These are phyloP conservation scores for Pitta sordida DNA, from an alignment of 2,113 vertebrate species.

Conservation along the genomic window DNA sequence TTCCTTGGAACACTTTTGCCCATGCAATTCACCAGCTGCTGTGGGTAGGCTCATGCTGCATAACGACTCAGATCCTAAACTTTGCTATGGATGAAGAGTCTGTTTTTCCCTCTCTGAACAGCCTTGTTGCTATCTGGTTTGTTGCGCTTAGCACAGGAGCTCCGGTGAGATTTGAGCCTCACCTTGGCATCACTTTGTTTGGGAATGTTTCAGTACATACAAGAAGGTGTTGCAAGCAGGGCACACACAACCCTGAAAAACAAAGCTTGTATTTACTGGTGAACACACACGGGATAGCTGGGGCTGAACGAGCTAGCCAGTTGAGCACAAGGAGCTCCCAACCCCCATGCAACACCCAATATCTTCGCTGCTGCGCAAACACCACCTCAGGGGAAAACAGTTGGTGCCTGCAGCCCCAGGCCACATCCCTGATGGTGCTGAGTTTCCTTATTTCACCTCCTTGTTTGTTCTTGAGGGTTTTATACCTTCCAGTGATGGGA, in stretches of 20 bases:
- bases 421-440: not conserved
- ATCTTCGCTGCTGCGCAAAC: not conserved
- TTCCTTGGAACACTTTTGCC: not conserved
- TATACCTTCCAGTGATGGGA: not conserved
- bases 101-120: not conserved
- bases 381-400: not conserved
- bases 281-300: not conserved
- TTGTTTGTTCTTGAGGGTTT: not conserved
- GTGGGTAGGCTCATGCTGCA: not conserved
- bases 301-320: not conserved
- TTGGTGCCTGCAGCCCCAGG: not conserved
- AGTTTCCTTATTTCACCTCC: not conserved
- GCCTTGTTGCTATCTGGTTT: not conserved
- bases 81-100: not conserved
- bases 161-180: not conserved
- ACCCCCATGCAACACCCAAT: rapidly evolving
- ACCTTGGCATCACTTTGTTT: not conserved
- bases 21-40: not conserved
- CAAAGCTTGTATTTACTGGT: not conserved
- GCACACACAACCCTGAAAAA: not conserved
- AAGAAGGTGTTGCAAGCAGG: not conserved
- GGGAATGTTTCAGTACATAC: not conserved
- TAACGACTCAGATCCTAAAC: not conserved
- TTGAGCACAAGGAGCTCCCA: not conserved
- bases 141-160: not conserved